phyloP scores from a whole-genome alignment of 2,113 vertebrate genomes.

The Etheostoma cragini region DNA sequence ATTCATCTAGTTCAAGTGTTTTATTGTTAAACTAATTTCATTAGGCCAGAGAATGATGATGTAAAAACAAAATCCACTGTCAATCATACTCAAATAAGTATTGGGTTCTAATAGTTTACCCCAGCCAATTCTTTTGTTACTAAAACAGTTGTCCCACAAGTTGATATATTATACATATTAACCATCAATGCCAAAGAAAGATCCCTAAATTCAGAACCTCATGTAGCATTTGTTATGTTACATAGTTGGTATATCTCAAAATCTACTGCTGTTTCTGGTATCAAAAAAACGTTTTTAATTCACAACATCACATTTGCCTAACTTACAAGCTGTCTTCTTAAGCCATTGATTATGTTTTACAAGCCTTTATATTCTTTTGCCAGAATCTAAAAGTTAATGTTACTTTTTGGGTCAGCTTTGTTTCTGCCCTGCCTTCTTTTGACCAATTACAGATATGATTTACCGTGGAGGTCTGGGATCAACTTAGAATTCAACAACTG shows the following conservation, averaged over 20 bases:
- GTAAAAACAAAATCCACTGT: background rate
- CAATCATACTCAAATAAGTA: background rate
- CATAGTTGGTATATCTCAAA: background rate
- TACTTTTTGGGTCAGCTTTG: background rate
- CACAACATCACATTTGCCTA: background rate
- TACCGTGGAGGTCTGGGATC: background rate
- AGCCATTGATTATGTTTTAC: background rate
- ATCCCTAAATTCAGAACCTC: background rate
- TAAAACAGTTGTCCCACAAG: background rate
- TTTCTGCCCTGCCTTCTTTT: background rate
- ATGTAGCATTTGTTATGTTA: background rate
- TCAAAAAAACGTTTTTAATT: background rate
- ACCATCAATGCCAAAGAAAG: background rate
- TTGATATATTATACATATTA: background rate
- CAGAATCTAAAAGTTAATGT: background rate
- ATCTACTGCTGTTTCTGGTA: background rate
- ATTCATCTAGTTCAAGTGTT: background rate
- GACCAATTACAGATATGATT: background rate
- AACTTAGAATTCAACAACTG: background rate
- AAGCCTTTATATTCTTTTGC: background rate
- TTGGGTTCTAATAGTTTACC: background rate
- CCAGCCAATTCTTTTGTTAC: background rate
- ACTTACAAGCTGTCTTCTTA: background rate
- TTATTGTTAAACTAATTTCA: background rate
- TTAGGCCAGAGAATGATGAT: background rate